Percentiles rank a stretch among this genome's conserved stretches.
Evolutionary conservation across 2,113 vertebrate genomes (phyloP).

Genomic region (Noturus placidus): DNA sequence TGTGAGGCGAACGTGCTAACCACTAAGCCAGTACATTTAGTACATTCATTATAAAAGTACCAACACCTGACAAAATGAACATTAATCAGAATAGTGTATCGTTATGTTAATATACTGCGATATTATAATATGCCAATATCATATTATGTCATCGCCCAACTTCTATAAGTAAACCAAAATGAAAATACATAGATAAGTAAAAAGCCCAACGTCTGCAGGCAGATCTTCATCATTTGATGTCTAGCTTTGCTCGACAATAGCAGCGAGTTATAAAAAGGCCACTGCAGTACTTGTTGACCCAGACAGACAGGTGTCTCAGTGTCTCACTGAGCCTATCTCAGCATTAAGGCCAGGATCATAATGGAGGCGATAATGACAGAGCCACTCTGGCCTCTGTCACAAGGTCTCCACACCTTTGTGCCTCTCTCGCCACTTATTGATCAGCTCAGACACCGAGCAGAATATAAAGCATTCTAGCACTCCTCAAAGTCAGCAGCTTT

Average conservation of each 20-base stretch:
- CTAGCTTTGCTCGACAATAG: slow-evolving; percentile 4
- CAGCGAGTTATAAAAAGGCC: slow-evolving; percentile 17
- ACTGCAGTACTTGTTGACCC: slow-evolving; percentile 40
- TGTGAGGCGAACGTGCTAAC: no score
- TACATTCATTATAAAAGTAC: background rate
- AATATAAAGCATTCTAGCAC: slow-evolving; percentile 15
- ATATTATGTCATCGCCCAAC: background rate
- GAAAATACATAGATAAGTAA: background rate
- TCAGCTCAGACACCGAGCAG: slow-evolving; percentile 16
- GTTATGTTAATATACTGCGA: background rate
- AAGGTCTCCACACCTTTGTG: slow-evolving; percentile 43
- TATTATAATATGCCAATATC: background rate
- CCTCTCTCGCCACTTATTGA: slow-evolving; percentile 44
- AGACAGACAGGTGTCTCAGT: slow-evolving; percentile 41
- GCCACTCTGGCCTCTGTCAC: slow-evolving; percentile 35
- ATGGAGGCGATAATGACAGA: slow-evolving; percentile 52
- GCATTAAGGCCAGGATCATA: slow-evolving; percentile 48
- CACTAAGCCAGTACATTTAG: no score
- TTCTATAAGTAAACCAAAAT: background rate
- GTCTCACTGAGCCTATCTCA: slow-evolving; percentile 35
- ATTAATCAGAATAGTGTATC: background rate
- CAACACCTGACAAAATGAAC: background rate
- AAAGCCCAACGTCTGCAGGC: background rate
- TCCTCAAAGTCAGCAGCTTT: slow-evolving; percentile 42
- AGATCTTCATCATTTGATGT: background rate